Evolutionary conservation across 2,797 vertebrate genomes (phyloP).

Genomic region (Cryptoprocta ferox): DNA sequence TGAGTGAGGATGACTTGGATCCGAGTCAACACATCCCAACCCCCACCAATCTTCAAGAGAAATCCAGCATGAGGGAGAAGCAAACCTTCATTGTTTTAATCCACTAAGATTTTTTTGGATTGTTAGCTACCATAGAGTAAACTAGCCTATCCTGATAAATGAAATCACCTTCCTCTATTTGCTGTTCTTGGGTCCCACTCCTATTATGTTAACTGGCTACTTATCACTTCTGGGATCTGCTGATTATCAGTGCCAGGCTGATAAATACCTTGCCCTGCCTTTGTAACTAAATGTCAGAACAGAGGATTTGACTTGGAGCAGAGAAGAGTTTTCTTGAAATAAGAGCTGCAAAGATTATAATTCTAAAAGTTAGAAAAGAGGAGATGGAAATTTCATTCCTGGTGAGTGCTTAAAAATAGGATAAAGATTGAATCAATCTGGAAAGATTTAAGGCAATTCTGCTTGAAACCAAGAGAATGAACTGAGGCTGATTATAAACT

Average conservation of each 20-base stretch:
- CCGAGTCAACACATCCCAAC: background rate
- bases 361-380: background rate
- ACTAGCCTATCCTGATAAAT: background rate
- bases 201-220: background rate
- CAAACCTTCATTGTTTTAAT: background rate
- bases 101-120: background rate
- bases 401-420: background rate
- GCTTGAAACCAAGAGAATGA: background rate
- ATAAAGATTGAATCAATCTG: slow-evolving; percentile 9
- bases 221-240: background rate
- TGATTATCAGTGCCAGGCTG: background rate
- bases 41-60: background rate
- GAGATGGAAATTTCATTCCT: background rate
- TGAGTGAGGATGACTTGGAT: background rate
- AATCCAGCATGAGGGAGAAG: background rate
- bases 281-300: background rate
- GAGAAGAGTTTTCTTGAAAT: background rate
- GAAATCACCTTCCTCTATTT: slow-evolving; percentile 4
- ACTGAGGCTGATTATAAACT: background rate
- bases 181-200: background rate
- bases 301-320: background rate
- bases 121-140: background rate
- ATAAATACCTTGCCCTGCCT: background rate
- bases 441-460: background rate
- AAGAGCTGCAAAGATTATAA: background rate